These are phyloP conservation scores for Microcaecilia unicolor DNA, from an alignment of 2,797 vertebrate species.

Conservation along the genomic window DNA sequence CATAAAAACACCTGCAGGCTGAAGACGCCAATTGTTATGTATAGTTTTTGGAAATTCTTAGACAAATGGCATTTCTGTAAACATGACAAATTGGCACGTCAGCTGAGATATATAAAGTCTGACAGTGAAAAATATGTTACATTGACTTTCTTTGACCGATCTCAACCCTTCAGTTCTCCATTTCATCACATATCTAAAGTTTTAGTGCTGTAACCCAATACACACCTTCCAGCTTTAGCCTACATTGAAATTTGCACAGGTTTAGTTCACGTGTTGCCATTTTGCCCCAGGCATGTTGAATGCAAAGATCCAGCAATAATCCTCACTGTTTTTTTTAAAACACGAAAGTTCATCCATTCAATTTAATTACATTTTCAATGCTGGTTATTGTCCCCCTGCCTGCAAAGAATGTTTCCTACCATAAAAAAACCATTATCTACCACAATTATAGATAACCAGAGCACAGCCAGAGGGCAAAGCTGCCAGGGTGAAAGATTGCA, in stretches of 20 bases:
- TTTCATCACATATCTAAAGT: conserved; percentile 35
- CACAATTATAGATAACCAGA: conserved; percentile 54
- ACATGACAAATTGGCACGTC: background rate
- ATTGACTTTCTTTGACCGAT: conserved; percentile 41
- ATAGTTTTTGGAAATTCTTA: background rate
- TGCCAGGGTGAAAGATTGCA: conserved; percentile 53
- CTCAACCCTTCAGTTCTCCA: conserved; percentile 39
- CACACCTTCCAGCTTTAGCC: conserved; percentile 23
- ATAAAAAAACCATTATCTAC: conserved; percentile 55
- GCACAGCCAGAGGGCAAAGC: conserved; percentile 44
- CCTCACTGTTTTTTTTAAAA: conserved; percentile 31
- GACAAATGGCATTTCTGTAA: background rate
- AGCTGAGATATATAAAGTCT: conserved; percentile 13
- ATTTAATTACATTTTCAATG: conserved; percentile 32
- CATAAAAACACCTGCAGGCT: background rate
- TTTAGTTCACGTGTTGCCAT: conserved; percentile 35
- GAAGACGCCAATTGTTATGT: background rate
- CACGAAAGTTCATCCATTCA: conserved; percentile 40
- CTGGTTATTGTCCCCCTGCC: conserved; percentile 36
- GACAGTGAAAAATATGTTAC: conserved; percentile 20
- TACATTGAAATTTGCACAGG: conserved; percentile 40
- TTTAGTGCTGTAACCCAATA: conserved; percentile 43
- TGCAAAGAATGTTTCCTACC: conserved; percentile 55
- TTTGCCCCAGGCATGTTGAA: conserved; percentile 13
- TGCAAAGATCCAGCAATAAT: conserved; percentile 24